Percentiles rank a stretch among this genome's conserved stretches.
phyloP scores from a whole-genome alignment of 2,113 vertebrate genomes.

The Lagenorhynchus albirostris region DNA sequence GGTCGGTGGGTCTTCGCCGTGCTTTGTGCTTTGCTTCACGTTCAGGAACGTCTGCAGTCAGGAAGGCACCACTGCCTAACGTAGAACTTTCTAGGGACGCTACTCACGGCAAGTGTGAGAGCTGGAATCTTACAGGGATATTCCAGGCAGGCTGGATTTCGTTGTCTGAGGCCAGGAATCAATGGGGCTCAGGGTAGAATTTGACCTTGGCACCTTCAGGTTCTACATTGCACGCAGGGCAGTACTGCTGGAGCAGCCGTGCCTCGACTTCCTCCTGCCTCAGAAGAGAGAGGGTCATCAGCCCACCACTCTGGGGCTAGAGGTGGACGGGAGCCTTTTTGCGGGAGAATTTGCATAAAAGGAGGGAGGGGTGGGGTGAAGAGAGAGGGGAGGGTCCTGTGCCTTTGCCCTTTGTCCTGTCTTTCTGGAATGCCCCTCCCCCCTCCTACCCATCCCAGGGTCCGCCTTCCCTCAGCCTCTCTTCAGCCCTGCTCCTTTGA shows the following conservation, averaged over 20 bases:
- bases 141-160: background rate
- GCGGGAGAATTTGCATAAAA: background rate
- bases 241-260: rapidly evolving
- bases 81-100: background rate
- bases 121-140: background rate
- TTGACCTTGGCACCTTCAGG: background rate
- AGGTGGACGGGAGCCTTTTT: background rate
- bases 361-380: too few relatives aligned
- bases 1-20: rapidly evolving
- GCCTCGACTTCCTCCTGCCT: background rate
- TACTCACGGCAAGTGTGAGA: rapidly evolving
- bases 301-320: background rate
- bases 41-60: background rate
- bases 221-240: rapidly evolving
- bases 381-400: background rate
- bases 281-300: too few relatives aligned
- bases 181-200: background rate
- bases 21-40: too few relatives aligned
- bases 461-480: background rate
- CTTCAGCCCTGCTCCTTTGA: background rate
- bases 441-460: background rate
- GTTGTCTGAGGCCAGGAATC: background rate
- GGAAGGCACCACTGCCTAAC: rapidly evolving
- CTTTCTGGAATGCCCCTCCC: background rate
- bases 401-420: background rate